Base-by-base conservation (phyloP, 1,140 invertebrate species). In the Schlechtendalia chinensis region DNA sequence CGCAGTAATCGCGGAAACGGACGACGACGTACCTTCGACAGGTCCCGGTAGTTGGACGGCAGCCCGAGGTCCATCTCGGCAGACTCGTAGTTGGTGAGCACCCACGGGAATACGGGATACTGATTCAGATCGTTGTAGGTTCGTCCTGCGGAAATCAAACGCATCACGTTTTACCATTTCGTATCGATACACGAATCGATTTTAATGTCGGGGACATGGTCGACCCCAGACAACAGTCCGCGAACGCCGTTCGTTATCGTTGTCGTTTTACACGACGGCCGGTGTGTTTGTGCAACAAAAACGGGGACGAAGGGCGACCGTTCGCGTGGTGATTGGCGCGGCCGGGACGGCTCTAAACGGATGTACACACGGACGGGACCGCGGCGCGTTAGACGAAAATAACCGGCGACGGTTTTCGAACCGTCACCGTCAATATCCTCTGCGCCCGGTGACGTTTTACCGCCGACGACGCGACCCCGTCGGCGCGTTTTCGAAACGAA, bases 111-210 rank as follows among this genome's bases (percentile, higher is more conserved):
- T 63, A 99, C 95, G 1, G 97, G 97, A 86, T 99, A 99, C 87
- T 99, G 98, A 86, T 99, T 99, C 82, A 99, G 88, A 85, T 99
- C 98, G 87, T 99, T 99, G 89, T 99, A 99, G 0, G 97, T 98
- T 69, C 98, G 91, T 19, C 98, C 95, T 96, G 87, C n/a, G 32
- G 3, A 39, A 39, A 39, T 8, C n/a, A n/a, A n/a, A n/a, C n/a
- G n/a, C n/a, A n/a, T n/a, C n/a, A n/a, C n/a, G n/a, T n/a, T n/a
- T n/a, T n/a, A n/a, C n/a, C n/a, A n/a, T n/a, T n/a, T n/a, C n/a
- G n/a, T n/a, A n/a, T n/a, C 32, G 32, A 39, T 39, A 39, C 3
- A 39, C 8, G 8, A 39, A 39, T 8, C 3, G 3, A 39, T 39
- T 39, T 4, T 39, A 4, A 39, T 39, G 32, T 39, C n/a, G n/a